These are phyloP conservation scores for Germaria angustata DNA, from an alignment of 2,888 invertebrate genomes.

Conservation along the genomic window DNA sequence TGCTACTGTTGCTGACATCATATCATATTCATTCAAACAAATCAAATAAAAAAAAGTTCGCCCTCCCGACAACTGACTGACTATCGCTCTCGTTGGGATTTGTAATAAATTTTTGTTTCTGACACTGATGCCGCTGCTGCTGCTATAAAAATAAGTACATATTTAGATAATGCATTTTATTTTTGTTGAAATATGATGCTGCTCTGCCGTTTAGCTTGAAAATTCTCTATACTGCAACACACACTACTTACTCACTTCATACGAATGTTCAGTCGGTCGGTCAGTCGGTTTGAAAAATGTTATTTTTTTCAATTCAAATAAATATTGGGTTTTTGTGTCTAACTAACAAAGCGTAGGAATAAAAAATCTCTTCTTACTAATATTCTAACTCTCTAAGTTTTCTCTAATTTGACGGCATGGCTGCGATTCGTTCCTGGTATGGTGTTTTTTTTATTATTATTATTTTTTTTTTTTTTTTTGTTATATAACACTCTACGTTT, in stretches of 20 bases:
- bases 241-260: not conserved
- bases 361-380: conserved; percentile 30
- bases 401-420: not conserved
- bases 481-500: conserved; percentile 41
- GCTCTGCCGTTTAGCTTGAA: not conserved
- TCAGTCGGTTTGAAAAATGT: not conserved
- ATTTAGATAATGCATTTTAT: conserved; percentile 20
- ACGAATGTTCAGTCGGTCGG: not conserved
- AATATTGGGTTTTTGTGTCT: conserved; percentile 43
- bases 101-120: conserved; percentile 14
- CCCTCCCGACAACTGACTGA: conserved; percentile 41
- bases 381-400: conserved; percentile 19
- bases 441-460: not conserved
- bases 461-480: not conserved
- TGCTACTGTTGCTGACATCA: conserved; percentile 62
- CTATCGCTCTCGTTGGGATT: conserved; percentile 34
- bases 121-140: not conserved
- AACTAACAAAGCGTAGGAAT: conserved; percentile 57
- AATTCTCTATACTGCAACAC: conserved; percentile 21
- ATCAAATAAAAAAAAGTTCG: conserved; percentile 32
- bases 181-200: conserved; percentile 36
- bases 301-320: conserved; percentile 24
- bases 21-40: conserved; percentile 62
- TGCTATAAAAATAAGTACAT: not conserved
- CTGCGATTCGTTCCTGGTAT: not conserved